Base-by-base conservation (phyloP, 2,797 vertebrate genomes). In the Dallia pectoralis region DNA sequence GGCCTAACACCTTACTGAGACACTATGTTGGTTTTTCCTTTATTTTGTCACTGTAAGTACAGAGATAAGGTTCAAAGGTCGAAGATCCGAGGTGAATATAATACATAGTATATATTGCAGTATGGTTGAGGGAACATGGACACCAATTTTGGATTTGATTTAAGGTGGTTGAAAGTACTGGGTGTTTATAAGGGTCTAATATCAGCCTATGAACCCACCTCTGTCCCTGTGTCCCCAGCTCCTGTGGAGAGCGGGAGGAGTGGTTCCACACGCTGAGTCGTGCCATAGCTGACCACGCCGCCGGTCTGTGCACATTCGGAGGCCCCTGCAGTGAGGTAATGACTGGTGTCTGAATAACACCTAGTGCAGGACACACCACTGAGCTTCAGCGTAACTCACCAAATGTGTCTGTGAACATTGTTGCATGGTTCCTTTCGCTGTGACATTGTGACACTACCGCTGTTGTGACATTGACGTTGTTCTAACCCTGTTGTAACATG, bases 261-360 rank as follows among this genome's bases (percentile, higher is more conserved):
- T 99, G 97, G 97, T 97, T 96, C 83, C 94, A 93, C 90, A 96
- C 95, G 11, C 90, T 99, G 80, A 95, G 93, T 87, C 93, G 95
- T 81, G 93, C 95, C 27, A 93, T 97, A 79, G 91, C 92, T 0
- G 93, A 94, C 79, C 92, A 94, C 0, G 90, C 91, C 1, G 91
- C 93, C 22, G 92, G 93, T n/a, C 92, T 92, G 67, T 92, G 92
- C 78, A 93, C 92, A 0, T 93, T 93, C 81, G 91, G 91, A 44
- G 90, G 89, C 59, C 89, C 91, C 67, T 92, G 91, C 79, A 92
- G 85, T 75, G 93, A 94, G 91, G 93, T 93, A 71, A 69, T 75
- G 29, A 69, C 15, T 59, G 18, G 25, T 53, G 19, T 11, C 4
- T 29, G 19, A 22, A 44, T 36, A 51, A 53, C 40, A 44, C 47